phyloP scores from a whole-genome alignment of 2,113 vertebrate genomes.

The Gobiocypris rarus region DNA sequence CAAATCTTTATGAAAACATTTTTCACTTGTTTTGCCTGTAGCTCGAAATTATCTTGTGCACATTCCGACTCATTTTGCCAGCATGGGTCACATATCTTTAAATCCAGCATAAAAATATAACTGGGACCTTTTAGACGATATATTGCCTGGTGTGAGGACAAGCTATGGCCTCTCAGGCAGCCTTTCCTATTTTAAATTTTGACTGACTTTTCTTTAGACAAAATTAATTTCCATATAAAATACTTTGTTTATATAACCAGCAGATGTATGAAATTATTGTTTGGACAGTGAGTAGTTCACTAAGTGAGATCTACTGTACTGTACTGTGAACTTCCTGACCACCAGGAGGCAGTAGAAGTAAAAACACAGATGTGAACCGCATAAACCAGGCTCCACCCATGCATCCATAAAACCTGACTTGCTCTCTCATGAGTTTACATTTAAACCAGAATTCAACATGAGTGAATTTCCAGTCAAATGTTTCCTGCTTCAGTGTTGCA shows the following conservation, averaged over 20 bases:
- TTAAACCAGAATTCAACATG: conserved; percentile 4
- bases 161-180: background rate
- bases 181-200: no score
- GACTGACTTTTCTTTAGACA: no score
- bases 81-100: no score
- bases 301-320: no score
- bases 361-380: conserved; percentile 12
- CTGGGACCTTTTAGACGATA: background rate
- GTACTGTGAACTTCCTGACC: background rate
- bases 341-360: conserved; percentile 30
- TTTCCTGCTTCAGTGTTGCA: conserved; percentile 19
- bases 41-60: no score
- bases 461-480: background rate
- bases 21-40: no score
- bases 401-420: background rate
- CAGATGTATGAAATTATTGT: background rate
- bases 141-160: background rate
- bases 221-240: background rate
- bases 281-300: background rate
- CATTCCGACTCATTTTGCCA: no score
- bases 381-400: background rate
- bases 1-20: no score
- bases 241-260: background rate
- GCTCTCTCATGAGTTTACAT: background rate
- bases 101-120: no score